Evolutionary conservation across 2,888 invertebrate species (phyloP).

Genomic region (Allygus modestus): DNA sequence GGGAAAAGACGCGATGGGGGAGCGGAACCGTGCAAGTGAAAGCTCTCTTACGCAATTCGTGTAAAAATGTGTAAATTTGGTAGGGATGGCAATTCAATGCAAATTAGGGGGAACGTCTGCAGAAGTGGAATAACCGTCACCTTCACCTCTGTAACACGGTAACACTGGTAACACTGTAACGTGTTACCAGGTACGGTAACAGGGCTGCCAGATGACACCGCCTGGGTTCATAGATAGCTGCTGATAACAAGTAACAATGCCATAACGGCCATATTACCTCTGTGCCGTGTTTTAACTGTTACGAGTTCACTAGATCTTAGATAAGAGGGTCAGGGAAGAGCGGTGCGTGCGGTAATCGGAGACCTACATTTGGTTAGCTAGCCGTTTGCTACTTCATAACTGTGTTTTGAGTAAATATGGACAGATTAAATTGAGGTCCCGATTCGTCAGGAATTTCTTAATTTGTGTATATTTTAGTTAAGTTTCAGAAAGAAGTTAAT

Average conservation of each 20-base stretch:
- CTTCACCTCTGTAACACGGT: neutral
- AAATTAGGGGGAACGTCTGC: constrained; percentile 13
- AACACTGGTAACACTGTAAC: neutral
- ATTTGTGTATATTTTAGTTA: too few relatives aligned
- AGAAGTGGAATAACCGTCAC: neutral
- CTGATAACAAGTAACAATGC: constrained; percentile 15
- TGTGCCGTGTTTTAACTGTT: neutral
- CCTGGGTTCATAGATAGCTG: neutral
- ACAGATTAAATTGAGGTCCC: too few relatives aligned
- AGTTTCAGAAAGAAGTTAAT: too few relatives aligned
- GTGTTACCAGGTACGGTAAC: neutral
- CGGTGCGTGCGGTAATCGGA: neutral
- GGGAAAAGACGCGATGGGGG: neutral
- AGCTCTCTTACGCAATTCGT: constrained; percentile 16
- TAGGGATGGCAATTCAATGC: constrained; percentile 8
- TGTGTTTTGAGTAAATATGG: too few relatives aligned
- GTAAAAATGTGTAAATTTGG: constrained; percentile 48
- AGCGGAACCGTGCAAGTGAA: constrained; percentile 32
- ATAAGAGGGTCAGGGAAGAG: neutral
- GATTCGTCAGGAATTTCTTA: too few relatives aligned
- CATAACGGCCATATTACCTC: neutral
- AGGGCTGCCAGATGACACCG: neutral
- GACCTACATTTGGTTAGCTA: neutral
- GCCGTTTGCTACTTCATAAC: too few relatives aligned
- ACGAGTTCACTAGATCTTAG: neutral